Base-by-base conservation (phyloP, 2,888 invertebrate genomes). In the Sussaba pulchella region DNA sequence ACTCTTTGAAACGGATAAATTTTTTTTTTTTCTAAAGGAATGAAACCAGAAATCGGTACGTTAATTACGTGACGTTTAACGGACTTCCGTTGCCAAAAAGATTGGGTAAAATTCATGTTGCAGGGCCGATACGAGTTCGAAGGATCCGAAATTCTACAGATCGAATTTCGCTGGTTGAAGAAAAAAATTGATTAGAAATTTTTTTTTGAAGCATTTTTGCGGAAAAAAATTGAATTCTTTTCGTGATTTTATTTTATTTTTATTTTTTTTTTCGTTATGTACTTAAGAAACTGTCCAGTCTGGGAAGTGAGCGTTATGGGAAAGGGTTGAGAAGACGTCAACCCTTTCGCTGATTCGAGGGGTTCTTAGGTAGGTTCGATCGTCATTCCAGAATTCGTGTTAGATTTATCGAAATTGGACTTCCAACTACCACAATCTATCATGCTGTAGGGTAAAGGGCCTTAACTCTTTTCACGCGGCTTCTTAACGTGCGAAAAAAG, bases 281-380 rank as follows among this genome's bases (percentile, higher is more conserved):
- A 41, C 19, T 31, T 2, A 2, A 0, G n/a, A n/a, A 52, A 14
- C 17, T 19, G 36, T 57, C 26, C 8, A 59, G 24, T 41, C 36
- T 36, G 2, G 10, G 66, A 17, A 71, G 31, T 52, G 9, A 24
- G 24, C 6, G 6, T n/a, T 50, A 67, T 67, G 67, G 52, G 39
- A 67, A 67, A 52, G n/a, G 19, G 21, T 67, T 67, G 52, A 69
- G 26, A 0, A 61, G 21, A 47, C 45, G n/a, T 50, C 57, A 77
- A 81, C 73, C 77, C 77, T 81, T 77, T 81, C 31, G 67, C 63
- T 45, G 12, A 75, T 72, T 69, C 45, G 36, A 63, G 5, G 47
- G 57, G 43, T 67, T 63, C 67, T 63, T 19, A 24, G n/a, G 9
- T 17, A 24, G 24, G n/a, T 24, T 21, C 45, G 26, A 45, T 61